phyloP scores from a whole-genome alignment of 2,797 vertebrate species.

The Chiroxiphia lanceolata region DNA sequence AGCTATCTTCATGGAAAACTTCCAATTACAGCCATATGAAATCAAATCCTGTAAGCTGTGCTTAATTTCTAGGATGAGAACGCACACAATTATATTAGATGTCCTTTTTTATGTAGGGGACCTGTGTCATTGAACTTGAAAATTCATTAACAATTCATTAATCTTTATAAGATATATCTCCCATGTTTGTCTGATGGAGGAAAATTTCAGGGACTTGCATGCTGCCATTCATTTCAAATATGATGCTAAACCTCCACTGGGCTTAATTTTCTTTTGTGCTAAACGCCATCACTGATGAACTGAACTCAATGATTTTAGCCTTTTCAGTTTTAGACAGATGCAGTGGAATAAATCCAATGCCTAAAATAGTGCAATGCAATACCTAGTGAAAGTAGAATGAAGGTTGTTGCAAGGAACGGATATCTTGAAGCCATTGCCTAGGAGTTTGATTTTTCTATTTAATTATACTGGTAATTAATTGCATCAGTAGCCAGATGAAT shows the following conservation, averaged over 20 bases:
- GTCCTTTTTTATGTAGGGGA: not conserved
- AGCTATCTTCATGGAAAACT: not conserved
- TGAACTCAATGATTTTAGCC: not conserved
- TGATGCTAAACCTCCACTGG: not conserved
- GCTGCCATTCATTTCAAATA: constrained; percentile 32
- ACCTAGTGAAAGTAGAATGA: not conserved
- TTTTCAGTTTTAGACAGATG: constrained; percentile 9
- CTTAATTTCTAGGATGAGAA: not conserved
- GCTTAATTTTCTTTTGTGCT: constrained; percentile 39
- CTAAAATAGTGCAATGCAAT: not conserved
- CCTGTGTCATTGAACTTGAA: constrained; percentile 6
- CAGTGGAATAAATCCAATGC: not conserved
- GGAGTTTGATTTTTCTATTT: not conserved
- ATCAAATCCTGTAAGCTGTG: not conserved
- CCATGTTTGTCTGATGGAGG: not conserved
- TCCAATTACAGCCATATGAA: not conserved
- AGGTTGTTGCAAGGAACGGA: not conserved
- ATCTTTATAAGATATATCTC: constrained; percentile 26
- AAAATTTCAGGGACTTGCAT: constrained; percentile 23
- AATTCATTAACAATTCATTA: constrained; percentile 43
- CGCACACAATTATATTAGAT: not conserved
- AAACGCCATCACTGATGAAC: constrained; percentile 19
- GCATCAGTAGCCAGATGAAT: not conserved
- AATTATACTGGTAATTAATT: constrained; percentile 33
- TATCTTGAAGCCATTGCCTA: not conserved